Evolutionary conservation across 2,797 vertebrate genomes (phyloP), one percentile per base, ranked within the genome.

Genomic region (Melanotaenia parkinsoni): DNA sequence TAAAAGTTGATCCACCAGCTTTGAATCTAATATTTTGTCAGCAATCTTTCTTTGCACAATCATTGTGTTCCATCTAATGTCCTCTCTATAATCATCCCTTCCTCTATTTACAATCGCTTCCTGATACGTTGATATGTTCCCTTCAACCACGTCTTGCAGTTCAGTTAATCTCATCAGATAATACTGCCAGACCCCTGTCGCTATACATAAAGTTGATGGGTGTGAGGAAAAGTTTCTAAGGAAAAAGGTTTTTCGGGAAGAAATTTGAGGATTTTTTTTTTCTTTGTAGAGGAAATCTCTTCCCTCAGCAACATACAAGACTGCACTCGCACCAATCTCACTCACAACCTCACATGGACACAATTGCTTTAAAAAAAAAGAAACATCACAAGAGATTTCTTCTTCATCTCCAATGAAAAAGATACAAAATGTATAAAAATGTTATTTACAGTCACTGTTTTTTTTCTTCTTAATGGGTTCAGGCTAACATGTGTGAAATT

Each of bases 361-460:
- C 81, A 81, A 86, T 87, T 84, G 69, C 86, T 86, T 74, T 72
- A 69, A 64, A 67, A 64, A 67, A 77, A 58, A 63, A 63, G 47
- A 80, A 98, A 98, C 96, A 95, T 96, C 93, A 94, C 92, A 93
- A 95, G 96, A 96, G 94, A 96, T 96, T 96, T 95, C 82, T 94
- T 91, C 95, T 92, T 95, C 92, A 93, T 96, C 95, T 97, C 95
- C 95, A 95, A 96, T 98, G 97, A 97, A 96, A 99, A 99, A 96
- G 92, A 98, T 98, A 95, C 93, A 99, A 98, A 99, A 97, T 77
- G 94, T 99, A 99, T 96, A 97, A 99, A 96, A 95, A 94, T 95
- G 95, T 94, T 95, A 95, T 96, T 92, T 96, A 95, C 93, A 95
- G 87, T 84, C 79, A 79, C 50, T 67, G 73, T 69, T 81, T 79